Evolutionary conservation across 1,140 invertebrate species (phyloP), one percentile per base, ranked within the genome.

Genomic region (Drosophila ogumai): DNA sequence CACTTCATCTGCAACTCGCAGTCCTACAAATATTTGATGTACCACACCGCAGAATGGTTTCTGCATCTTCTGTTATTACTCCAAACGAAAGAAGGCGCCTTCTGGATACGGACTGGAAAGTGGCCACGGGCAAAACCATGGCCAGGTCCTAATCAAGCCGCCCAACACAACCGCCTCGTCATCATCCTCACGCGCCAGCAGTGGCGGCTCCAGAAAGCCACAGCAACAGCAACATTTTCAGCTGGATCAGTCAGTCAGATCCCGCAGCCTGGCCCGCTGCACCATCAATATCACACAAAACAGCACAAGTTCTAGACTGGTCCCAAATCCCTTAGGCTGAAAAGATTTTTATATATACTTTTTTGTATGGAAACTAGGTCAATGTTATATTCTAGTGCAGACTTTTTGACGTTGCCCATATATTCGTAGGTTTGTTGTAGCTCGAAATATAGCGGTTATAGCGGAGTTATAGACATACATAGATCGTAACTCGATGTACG

Each of bases 1-100:
- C 40, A 92, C 90, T 38, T 88, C 91, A 7, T 92, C 91, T 38
- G 84, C 86, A 17, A 81, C 91, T 0, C 90, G 91, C 38, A 92
- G 91, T 59, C 91, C 91, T 3, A 92, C 91, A 75, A 92, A 92
- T 41, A 92, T 92, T 92, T 92, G 91, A 92, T 92, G 90, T 91
- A 75, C 90, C 75, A 92, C 91, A 75, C 91, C 91, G 65, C 91
- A 92, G 84, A 92, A 92, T 82, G 91, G 91, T 44, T 92, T 92
- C 80, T 92, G 91, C 75, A 92, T 92, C 54, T 92, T 92, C 63
- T 92, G 91, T 72, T 92, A 92, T 47, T 92, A 92, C 76, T 75
- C 91, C 19, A 88, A 92, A 63, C 74, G 81, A 22, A 91, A 91
- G 61, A 85, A 72, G 67, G 41, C 67, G 13, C 43, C 31, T 19